These are phyloP conservation scores for Cladorhizidae sp. DNA, from an alignment of 37 sponge, comb jelly and placozoan species.

Conservation along the genomic window DNA sequence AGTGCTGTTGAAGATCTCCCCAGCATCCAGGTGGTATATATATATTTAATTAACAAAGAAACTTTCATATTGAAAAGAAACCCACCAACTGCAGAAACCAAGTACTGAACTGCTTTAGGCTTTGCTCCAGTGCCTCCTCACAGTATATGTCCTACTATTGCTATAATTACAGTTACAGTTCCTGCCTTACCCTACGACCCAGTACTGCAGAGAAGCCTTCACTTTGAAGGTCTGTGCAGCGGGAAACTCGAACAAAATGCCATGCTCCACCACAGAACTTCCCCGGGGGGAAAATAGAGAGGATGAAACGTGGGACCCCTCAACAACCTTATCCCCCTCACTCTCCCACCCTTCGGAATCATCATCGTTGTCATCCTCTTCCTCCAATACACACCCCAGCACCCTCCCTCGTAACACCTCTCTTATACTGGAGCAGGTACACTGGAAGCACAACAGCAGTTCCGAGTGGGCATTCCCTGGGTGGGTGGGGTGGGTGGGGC, in stretches of 20 bases:
- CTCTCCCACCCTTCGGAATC: conserved; percentile 13
- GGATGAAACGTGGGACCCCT: not conserved
- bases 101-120: no score
- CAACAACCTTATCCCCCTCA: conserved; percentile 15
- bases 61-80: no score
- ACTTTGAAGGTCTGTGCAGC: not conserved
- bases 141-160: no score
- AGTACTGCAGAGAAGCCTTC: conserved; percentile 40
- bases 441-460: conserved; percentile 32
- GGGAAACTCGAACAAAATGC: conserved; percentile 39
- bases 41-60: no score
- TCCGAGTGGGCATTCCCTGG: conserved; percentile 20
- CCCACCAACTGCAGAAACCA: no score
- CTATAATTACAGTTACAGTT: no score
- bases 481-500: conserved; percentile 41
- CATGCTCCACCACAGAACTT: conserved; percentile 54
- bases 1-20: no score
- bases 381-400: conserved; percentile 1
- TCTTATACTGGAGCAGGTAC: conserved; percentile 18
- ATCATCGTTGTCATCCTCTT: conserved; percentile 14
- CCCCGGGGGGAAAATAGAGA: not conserved
- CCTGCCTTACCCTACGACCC: conserved; percentile 71
- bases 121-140: no score
- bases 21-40: no score
- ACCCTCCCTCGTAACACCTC: conserved; percentile 10